Evolutionary conservation across 2,113 vertebrate species (phyloP), one percentile per base, ranked within the genome.

Genomic region (Rostratula benghalensis): DNA sequence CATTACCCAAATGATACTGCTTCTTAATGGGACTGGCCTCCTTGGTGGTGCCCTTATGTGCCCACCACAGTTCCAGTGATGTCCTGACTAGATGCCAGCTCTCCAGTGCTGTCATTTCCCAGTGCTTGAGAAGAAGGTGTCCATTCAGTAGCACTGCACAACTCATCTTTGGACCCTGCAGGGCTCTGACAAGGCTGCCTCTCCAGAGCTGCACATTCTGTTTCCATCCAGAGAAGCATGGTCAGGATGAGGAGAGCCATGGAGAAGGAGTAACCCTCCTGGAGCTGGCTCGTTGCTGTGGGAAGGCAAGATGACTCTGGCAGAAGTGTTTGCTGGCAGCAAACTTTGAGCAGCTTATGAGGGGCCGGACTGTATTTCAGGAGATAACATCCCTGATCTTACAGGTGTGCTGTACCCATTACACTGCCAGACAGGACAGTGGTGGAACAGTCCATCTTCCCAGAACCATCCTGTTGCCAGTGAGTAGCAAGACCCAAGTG

Each of bases 221-320:
- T 67, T 50, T 89, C 61, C 67, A 17, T 5, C 51, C 63, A 67
- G 45, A 88, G 69, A 59, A 63, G 27, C 19, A 65, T 35, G 1
- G 14, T 21, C 57, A 84, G 53, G 48, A 68, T 0, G 1, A 76
- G 75, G 35, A 88, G 21, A 54, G 20, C 28, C 30, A 23, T 0
- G 9, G 39, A 19, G 64, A 70, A 80, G 19, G 27, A 17, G 5
- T 46, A 39, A 35, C 20, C 46, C 21, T 81, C 50, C 48, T 69
- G 64, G 43, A 50, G 50, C 20, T 0, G 0, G 28, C 39, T 19
- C 5, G 1, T 20, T 43, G 37, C 68, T 57, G 63, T 1, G 3
- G 35, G 39, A 30, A 74, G 65, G 45, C 22, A 53, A 83, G 78
- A 43, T 19, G 2, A 3, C 61, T 37, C 56, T 67, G 81, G 51